Conservation (phyloP, 2,797 vertebrate genomes). For the Myotis pilosus region DNA sequence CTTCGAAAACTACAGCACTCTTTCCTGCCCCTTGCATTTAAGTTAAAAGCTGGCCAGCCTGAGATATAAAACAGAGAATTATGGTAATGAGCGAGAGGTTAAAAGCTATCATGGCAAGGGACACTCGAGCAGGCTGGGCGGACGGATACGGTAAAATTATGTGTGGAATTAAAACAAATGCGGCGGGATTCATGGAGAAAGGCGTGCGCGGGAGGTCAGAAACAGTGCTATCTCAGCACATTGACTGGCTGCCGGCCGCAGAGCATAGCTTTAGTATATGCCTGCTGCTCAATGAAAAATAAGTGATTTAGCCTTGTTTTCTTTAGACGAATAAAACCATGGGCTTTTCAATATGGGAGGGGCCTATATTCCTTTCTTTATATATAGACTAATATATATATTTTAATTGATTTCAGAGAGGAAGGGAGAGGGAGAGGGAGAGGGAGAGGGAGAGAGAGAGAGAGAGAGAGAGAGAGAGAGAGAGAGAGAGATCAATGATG, state of each 20-base stretch:
- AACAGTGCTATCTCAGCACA: conserved; percentile 55
- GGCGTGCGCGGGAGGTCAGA: conserved; percentile 18
- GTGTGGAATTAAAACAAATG: conserved; percentile 64
- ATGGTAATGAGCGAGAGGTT: conserved; percentile 62
- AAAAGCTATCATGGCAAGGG: conserved; percentile 55
- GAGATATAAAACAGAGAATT: conserved; percentile 73
- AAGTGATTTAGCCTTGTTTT: conserved; percentile 44
- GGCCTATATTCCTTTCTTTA: neutral
- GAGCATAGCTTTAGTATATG: conserved; percentile 6
- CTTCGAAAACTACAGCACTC: conserved; percentile 53
- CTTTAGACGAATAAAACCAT: neutral
- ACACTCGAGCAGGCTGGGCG: conserved; percentile 67
- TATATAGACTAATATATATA: no score
- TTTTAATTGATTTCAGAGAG: neutral
- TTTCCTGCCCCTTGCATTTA: conserved; percentile 69
- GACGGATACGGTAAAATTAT: conserved; percentile 64
- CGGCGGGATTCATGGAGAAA: conserved; percentile 67
- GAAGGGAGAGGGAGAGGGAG: no score
- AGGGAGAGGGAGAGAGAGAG: no score
- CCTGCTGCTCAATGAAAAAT: neutral
- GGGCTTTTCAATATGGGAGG: neutral
- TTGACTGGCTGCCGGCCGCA: neutral
- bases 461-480: neutral
- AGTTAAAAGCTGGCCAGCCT: conserved; percentile 62
- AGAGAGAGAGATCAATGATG: neutral